Percentiles rank a stretch among this genome's conserved stretches.
phyloP scores from a whole-genome alignment of 1,140 invertebrate genomes.

The Drosophila truncata region DNA sequence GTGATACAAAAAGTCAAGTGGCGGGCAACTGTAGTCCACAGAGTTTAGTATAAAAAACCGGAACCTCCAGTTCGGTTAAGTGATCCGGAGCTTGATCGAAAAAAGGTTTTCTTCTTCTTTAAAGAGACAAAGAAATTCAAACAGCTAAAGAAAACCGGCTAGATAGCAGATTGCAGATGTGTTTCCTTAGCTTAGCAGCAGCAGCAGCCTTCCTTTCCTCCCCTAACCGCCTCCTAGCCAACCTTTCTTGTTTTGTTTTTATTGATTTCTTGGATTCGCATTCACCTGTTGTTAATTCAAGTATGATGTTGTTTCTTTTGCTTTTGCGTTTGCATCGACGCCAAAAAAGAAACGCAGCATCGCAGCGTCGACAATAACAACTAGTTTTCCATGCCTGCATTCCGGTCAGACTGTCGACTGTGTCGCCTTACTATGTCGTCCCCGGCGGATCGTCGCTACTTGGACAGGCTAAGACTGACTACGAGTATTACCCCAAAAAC shows the following conservation, averaged over 20 bases:
- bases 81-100: conserved; percentile 13
- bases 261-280: conserved; percentile 77
- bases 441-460: conserved; percentile 29
- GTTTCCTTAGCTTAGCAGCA: not conserved
- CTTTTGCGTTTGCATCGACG: conserved; percentile 51
- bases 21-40: not conserved
- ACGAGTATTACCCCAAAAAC: conserved; percentile 68
- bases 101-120: conserved; percentile 14
- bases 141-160: conserved; percentile 10
- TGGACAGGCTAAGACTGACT: conserved; percentile 44
- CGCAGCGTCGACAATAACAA: conserved; percentile 54
- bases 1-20: not conserved
- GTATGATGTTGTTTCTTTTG: conserved; percentile 42
- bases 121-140: conserved; percentile 13
- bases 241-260: conserved; percentile 52
- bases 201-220: not conserved
- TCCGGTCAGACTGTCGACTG: conserved; percentile 55
- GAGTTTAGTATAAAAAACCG: conserved; percentile 10
- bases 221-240: conserved; percentile 11
- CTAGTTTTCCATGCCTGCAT: conserved; percentile 78
- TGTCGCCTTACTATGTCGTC: conserved; percentile 32
- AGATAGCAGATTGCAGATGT: conserved; percentile 18
- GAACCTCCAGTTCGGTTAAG: conserved; percentile 11
- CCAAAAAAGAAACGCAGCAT: conserved; percentile 49
- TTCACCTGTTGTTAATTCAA: conserved; percentile 79